phyloP scores from a whole-genome alignment of 2,888 invertebrate species.

The Cheilosia vernalis region DNA sequence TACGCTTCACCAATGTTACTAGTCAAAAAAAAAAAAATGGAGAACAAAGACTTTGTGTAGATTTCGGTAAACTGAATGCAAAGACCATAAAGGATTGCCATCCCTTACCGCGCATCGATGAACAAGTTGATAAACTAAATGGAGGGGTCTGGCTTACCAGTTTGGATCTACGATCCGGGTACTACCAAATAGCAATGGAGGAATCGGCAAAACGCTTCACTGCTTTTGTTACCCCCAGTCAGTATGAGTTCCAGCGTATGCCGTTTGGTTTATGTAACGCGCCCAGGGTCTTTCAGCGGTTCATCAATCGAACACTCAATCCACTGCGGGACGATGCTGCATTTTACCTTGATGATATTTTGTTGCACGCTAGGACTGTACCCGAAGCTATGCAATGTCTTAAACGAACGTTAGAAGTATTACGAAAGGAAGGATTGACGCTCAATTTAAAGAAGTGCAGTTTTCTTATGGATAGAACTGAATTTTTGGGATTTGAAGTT shows the following conservation, averaged over 20 bases:
- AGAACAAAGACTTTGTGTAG: background rate
- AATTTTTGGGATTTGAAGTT: background rate
- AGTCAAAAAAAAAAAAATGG: slow-evolving; percentile 7
- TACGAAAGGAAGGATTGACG: slow-evolving; percentile 16
- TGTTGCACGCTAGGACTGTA: background rate
- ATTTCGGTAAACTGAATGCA: background rate
- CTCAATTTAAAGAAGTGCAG: slow-evolving; percentile 8
- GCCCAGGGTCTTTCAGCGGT: slow-evolving; percentile 2
- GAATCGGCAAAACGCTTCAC: background rate
- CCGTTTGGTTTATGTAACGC: slow-evolving; percentile 14
- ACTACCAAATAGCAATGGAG: background rate
- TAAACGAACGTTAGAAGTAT: background rate
- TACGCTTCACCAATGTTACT: slow-evolving; percentile 16
- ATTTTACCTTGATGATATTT: slow-evolving; percentile 13
- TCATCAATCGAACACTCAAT: slow-evolving; percentile 15
- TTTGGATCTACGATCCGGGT: background rate
- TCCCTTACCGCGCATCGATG: background rate
- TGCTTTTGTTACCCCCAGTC: background rate
- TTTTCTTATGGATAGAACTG: background rate
- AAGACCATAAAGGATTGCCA: background rate
- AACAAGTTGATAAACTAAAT: background rate
- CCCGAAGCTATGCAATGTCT: background rate
- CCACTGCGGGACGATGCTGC: background rate
- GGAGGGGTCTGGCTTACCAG: background rate
- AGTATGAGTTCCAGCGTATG: slow-evolving; percentile 7